These are phyloP conservation scores for Fragum whitleyi DNA, from an alignment of 2,888 invertebrate genomes.

Conservation along the genomic window DNA sequence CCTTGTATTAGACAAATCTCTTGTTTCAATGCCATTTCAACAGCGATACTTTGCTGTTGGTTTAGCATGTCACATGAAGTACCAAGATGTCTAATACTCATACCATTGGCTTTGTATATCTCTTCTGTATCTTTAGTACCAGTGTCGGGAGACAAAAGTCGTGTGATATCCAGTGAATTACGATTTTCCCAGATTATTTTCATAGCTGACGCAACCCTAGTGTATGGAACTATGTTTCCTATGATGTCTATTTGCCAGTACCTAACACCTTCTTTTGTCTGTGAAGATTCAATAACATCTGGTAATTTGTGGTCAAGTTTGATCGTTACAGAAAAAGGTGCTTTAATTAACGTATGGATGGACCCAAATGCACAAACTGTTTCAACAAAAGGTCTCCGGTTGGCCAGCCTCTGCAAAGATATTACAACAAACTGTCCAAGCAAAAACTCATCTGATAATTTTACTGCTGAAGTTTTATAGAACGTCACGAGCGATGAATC, in stretches of 20 bases:
- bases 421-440: constrained; percentile 52
- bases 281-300: not conserved
- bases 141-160: not conserved
- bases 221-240: constrained; percentile 48
- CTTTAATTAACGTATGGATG: constrained; percentile 33
- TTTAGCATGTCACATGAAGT: constrained; percentile 11
- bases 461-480: constrained; percentile 32
- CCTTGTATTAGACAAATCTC: constrained; percentile 50
- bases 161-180: not conserved
- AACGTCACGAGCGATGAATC: constrained; percentile 21
- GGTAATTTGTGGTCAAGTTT: constrained; percentile 39
- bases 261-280: constrained; percentile 1
- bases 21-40: constrained; percentile 25
- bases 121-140: too few relatives aligned
- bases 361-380: constrained; percentile 34
- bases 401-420: constrained; percentile 31
- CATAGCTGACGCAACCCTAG: constrained; percentile 38
- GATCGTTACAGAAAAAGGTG: constrained; percentile 51
- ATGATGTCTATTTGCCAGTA: constrained; percentile 50
- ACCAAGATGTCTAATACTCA: too few relatives aligned
- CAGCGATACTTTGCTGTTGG: constrained; percentile 28
- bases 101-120: too few relatives aligned
- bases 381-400: not conserved
- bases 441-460: constrained; percentile 3
- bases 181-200: not conserved